Base-by-base conservation (phyloP, 2,888 invertebrate genomes). In the Drosophila subquinaria region DNA sequence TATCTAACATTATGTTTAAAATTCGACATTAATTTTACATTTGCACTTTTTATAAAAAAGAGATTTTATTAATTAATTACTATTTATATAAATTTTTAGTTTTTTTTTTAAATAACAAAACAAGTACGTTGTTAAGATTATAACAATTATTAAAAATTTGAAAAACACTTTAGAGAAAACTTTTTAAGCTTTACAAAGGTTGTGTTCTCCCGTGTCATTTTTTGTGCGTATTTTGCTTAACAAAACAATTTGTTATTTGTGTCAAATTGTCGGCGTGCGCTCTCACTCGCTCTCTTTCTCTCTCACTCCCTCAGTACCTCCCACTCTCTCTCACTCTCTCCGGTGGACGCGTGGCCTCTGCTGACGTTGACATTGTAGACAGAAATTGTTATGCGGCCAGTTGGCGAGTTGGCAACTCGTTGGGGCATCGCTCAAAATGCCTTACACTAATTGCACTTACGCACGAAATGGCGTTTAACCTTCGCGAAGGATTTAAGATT, bases 401-500 rank as follows among this genome's bases (percentile, higher is more conserved):
- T 15, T 52, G 53, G 45, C 42, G 40, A 73, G 57, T 69, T 55
- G 45, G 43, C 55, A 57, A 51, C 51, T 36, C 76, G 76, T 76
- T 73, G 76, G 66, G 67, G 70, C 75, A 85, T 80, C 72, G 75
- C 76, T 87, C 69, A 78, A 79, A 88, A 76, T 79, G 60, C 80
- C 69, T 82, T 68, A 85, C 83, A 88, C 89, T 87, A 87, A 87
- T 87, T 87, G 88, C 88, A 77, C 80, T 84, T 88, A 89, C 79
- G 86, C 86, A 87, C 84, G 79, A 84, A 86, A 84, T 81, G 72
- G 66, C 72, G 79, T 76, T 81, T 79, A 87, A 82, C 86, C 86
- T 87, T 87, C 89, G 75, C 61, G 30, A 53, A 69, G 89, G 82
- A 85, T 84, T 83, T 75, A 55, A 63, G 82, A 85, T 82, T 83